Evolutionary conservation across 2,113 vertebrate species (phyloP).

Genomic region (Candoia aspera): DNA sequence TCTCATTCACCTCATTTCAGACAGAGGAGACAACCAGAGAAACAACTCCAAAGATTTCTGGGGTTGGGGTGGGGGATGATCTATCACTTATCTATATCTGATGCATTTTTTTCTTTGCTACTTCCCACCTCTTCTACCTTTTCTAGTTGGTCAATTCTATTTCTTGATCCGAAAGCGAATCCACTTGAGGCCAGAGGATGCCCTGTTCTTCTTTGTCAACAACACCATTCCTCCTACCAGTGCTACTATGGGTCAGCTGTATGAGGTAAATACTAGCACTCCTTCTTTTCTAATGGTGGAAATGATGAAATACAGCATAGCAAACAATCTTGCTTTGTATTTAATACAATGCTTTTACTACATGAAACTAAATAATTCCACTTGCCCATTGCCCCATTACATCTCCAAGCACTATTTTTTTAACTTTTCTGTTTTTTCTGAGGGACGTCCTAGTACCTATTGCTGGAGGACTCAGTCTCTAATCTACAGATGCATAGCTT

Average conservation of each 20-base stretch:
- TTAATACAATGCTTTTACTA: not conserved
- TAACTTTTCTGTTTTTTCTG: not conserved
- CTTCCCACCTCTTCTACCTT: constrained; percentile 28
- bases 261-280: constrained; percentile 84
- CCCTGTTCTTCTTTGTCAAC: constrained; percentile 97
- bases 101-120: not conserved
- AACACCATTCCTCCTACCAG: constrained; percentile 96
- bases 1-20: not conserved
- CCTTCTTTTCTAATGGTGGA: not conserved
- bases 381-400: not conserved
- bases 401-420: not conserved
- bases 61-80: not conserved
- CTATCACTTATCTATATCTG: not conserved
- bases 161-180: constrained; percentile 96
- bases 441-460: no score
- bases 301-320: not conserved
- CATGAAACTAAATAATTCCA: not conserved
- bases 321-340: not conserved
- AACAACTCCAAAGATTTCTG: not conserved
- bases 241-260: constrained; percentile 92
- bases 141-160: constrained; percentile 92
- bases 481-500: not conserved
- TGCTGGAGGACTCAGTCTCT: not conserved
- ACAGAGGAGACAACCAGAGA: no score
- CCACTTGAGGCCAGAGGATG: constrained; percentile 93